Base-by-base conservation (phyloP, 92 coral and sea anemone genomes). In the Bergia sp. region DNA sequence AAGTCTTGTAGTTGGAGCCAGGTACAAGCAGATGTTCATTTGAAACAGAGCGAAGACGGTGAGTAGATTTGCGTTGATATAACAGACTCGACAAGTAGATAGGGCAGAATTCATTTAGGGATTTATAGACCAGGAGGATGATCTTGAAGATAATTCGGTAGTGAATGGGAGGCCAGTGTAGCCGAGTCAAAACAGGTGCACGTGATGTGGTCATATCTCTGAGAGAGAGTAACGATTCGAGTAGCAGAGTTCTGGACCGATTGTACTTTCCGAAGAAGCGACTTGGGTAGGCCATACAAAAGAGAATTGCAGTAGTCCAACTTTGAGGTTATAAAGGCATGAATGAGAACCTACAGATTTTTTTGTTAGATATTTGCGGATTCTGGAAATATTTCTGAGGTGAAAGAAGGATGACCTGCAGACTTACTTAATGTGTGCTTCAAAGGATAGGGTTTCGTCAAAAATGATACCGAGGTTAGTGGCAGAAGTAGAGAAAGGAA, bases 241-340 rank as follows among this genome's bases (percentile, higher is more conserved):
- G 79, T 45, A 5, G 79, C 79, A 75, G 79, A 75, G 79, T 75
- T 75, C 75, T 75, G 79, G 49, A 75, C 79, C 13, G 79, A 75
- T 37, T 75, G 79, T 69, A 69, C 5, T 23, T 69, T 69, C 37
- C 37, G 75, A 69, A 69, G 75, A 69, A 69, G 75, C 12, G 37
- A 69, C 75, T 69, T 69, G n/a, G 75, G 75, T 69, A 23, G 6
- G 65, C 65, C 65, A 2, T 57, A 57, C 29, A 29, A 29, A 29
- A 29, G 29, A 29, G 29, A 29, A 29, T 29, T 29, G 29, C 29
- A 29, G 29, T 57, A 57, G 65, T 57, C 2, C 12, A 57, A 2
- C 65, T 57, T 57, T 11, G 65, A 57, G 65, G 65, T 57, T 2
- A 57, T 18, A 57, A 57, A 57, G 65, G 65, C 65, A 2, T 57